Conservation (phyloP, 2,797 vertebrate genomes). For the Pangasius sanitwongsei region DNA sequence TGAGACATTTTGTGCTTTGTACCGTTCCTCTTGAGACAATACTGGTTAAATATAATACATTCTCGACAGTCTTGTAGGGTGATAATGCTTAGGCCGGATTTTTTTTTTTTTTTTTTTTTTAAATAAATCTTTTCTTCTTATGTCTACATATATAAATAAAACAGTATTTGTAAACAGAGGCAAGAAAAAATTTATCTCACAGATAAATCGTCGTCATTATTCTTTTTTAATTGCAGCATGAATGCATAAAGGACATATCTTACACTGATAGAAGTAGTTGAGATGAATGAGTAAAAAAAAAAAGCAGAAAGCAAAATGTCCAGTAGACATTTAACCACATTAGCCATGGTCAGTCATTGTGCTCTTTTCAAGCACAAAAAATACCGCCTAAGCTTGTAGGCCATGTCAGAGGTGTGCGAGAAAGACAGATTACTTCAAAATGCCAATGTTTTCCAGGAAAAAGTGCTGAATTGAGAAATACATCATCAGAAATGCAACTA, state of each 20-base stretch:
- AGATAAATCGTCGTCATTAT: not conserved
- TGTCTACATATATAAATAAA: not conserved
- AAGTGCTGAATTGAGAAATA: not conserved
- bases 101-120: not conserved
- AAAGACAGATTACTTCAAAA: slow-evolving; percentile 33
- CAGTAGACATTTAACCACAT: not conserved
- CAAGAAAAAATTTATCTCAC: not conserved
- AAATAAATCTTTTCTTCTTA: not conserved
- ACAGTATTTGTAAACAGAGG: not conserved
- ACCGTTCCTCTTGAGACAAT: not conserved
- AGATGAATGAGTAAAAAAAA: not conserved
- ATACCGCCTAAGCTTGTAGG: not conserved
- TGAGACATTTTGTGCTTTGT: not conserved
- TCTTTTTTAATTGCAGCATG: not conserved
- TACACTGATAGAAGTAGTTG: not conserved
- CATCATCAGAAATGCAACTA: not conserved
- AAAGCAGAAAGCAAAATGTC: not conserved
- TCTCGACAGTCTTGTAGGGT: not conserved
- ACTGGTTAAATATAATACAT: not conserved
- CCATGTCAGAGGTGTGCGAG: slow-evolving; percentile 20
- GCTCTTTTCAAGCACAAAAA: slow-evolving; percentile 1
- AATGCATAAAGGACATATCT: not conserved
- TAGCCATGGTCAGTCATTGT: slow-evolving; percentile 4
- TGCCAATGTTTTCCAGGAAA: not conserved
- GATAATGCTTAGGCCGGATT: not conserved